Evolutionary conservation across 2,888 invertebrate species (phyloP).

Genomic region (Netelia virgata): DNA sequence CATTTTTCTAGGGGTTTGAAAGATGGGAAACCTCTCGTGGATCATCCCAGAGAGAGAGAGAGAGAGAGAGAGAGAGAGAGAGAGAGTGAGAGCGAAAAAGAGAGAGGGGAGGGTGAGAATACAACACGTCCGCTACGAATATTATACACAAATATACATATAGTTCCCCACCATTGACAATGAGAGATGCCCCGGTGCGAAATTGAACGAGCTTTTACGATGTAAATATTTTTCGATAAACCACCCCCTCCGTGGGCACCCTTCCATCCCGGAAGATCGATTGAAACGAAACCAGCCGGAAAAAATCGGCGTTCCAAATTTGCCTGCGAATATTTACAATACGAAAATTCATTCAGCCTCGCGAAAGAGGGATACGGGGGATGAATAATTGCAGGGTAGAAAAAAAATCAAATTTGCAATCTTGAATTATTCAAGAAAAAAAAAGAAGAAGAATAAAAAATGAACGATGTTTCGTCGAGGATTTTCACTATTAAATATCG

Average conservation of each 20-base stretch:
- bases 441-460: too few species aligned
- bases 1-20: slow-evolving; percentile 33
- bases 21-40: slow-evolving; percentile 37
- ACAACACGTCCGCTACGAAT: not conserved
- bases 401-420: too few species aligned
- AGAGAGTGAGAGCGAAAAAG: not conserved
- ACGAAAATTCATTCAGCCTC: too few species aligned
- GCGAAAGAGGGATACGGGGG: too few species aligned
- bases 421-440: too few species aligned
- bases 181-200: slow-evolving; percentile 33
- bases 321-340: not conserved
- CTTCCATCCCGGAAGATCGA: slow-evolving; percentile 30
- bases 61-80: slow-evolving; percentile 1
- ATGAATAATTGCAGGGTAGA: too few species aligned
- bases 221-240: slow-evolving; percentile 48
- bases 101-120: too few species aligned
- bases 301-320: slow-evolving; percentile 17
- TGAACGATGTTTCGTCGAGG: too few species aligned
- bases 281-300: slow-evolving; percentile 3
- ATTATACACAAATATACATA: not conserved
- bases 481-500: too few species aligned
- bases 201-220: slow-evolving; percentile 34
- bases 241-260: not conserved
- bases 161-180: slow-evolving; percentile 18
- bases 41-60: slow-evolving; percentile 21